Evolutionary conservation across 2,888 invertebrate species (phyloP), one percentile per base, ranked within the genome.

Genomic region (Heteromurus nitidus): DNA sequence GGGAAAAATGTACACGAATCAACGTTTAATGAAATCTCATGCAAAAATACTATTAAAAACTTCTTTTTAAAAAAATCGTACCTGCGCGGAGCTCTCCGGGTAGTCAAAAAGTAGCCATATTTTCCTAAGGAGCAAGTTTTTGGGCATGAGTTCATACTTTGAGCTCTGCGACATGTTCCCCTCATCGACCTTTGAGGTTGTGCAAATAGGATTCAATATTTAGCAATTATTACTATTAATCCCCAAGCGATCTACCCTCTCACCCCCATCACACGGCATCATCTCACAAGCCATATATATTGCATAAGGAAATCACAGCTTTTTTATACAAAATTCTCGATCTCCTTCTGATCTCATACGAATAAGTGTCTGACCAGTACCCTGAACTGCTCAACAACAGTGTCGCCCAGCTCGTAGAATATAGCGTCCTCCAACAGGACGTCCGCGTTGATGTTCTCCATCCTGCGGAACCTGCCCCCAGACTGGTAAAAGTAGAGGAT

Each of bases 101-200:
- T 91, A 91, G 88, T 92, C 91, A 88, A 91, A 91, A 68, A 92
- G 88, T 44, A 91, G 88, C 91, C 91, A 91, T 70, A 91, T 88
- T 87, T 90, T 89, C 84, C 90, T 88, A 87, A 91, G 90, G 80
- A 91, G 88, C 86, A 90, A 89, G 88, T 90, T 90, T 80, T 88
- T 88, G 26, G 91, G 91, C 1, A 84, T 13, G 16, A 70, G 18
- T 0, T 76, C 60, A 3, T 65, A 68, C 7, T 36, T 47, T 9
- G 31, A 20, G 77, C 11, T 26, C 18, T 2, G 16, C 18, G 2
- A 22, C 2, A 18, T 36, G 2, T 1, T 26, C 36, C 79, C 81
- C 18, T 85, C 84, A 1, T 77, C 55, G 11, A 50, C 72, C 18
- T 82, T 76, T 50, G n/a, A n/a, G n/a, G n/a, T n/a, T n/a, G n/a